Base-by-base conservation (phyloP, 92 coral and sea anemone species). In the Siderastrea siderea region DNA sequence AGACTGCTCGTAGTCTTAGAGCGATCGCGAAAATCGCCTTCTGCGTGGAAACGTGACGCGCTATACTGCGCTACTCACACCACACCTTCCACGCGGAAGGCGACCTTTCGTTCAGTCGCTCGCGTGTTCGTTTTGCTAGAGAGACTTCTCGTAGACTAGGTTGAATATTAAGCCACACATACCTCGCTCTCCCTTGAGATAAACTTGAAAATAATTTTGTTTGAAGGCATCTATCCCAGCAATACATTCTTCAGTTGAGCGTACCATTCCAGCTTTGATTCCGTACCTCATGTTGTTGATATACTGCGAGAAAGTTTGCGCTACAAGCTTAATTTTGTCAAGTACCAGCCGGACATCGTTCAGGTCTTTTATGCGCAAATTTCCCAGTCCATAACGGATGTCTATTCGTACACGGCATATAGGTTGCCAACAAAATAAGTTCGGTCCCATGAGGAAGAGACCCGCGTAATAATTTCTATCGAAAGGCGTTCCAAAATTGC, bases 241-340 rank as follows among this genome's bases (percentile, higher is more conserved):
- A 46, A 85, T 15, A 64, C 99, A 97, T 15, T 93, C 98, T 19
- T 97, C 98, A 7, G 65, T 63, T 3, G 98, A 92, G 6, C 98
- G 93, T 0, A 95, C 98, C 96, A 97, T 94, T 5, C 99, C 99
- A 38, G 95, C 90, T 47, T 78, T 86, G 13, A 87, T 90, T n/a
- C 99, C 98, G 46, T 74, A 87, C 9, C 69, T 86, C 57, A 97
- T 38, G 83, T 96, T 96, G 47, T 88, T 87, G 7, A 93, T 91
- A 46, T 96, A 96, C 65, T 71, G 93, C 49, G 74, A 11, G 52
- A 92, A 62, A 0, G 99, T 88, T 53, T 79, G 38, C 67, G 89
- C 93, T 5, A 89, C 70, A 73, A 49, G 85, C 11, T 80, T 67
- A 17, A 94, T 77, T 53, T 77, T 90, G 6, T 79, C 85, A 17